Base-by-base conservation (phyloP, 2,113 vertebrate genomes). In the Malaclemys terrapin region DNA sequence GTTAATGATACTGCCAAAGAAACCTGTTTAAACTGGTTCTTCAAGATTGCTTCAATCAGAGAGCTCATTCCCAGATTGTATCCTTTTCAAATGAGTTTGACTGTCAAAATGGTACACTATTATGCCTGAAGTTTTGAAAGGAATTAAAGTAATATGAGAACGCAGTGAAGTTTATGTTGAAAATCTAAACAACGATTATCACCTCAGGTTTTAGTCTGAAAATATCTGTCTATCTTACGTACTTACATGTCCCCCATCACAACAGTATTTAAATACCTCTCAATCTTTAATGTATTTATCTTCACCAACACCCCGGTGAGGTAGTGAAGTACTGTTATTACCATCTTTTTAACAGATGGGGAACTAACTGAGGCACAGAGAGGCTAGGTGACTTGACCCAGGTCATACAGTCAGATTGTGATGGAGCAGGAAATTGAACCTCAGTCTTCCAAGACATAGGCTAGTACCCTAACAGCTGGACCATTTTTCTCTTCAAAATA, bases 1-100 rank as follows among this genome's bases (percentile, higher is more conserved):
- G 99, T 99, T 80, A 99, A 99, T 0, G 99, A 99, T 97, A 99
- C 99, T 0, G 99, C 99, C 54, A 99, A 99, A 95, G 99, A 99
- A 98, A 99, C 99, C 4, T 99, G 99, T 87, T 98, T 99, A 80
- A 99, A 99, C 98, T 99, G 99, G 99, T 99, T 99, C 98, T 99
- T 99, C 98, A 99, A 99, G 98, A 99, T 99, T 80, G 99, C 99
- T 93, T 99, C 99, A 92, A 99, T 99, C 97, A 98, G 99, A 97
- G 99, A 99, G 93, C 99, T 99, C 84, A 98, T 99, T 96, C 99
- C 99, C 17, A 98, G 99, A 98, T 98, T 99, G 99, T 99, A 99
- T 99, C 99, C 99, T 98, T 98, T 65, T 92, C 89, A 80, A 92
- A n/a, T 65, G 82, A 91, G 82, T 29, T 22, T 47, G 25, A 69